These are phyloP conservation scores for Nycticebus coucang DNA, from an alignment of 2,113 vertebrate genomes.

Conservation along the genomic window DNA sequence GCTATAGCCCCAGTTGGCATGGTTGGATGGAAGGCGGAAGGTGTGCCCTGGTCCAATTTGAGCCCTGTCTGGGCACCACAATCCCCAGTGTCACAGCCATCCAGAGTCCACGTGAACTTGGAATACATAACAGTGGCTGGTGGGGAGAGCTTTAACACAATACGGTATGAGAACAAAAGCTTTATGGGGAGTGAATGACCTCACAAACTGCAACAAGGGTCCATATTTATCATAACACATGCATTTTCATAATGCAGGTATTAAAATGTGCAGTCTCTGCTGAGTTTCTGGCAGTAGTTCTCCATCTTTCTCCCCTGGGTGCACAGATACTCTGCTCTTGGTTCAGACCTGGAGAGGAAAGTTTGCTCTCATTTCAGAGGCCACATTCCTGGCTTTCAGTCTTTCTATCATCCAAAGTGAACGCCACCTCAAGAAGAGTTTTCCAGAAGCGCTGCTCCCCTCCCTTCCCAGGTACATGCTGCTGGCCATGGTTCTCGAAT, in stretches of 20 bases:
- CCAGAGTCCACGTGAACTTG: accelerated
- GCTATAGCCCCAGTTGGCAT: accelerated
- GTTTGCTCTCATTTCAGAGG: not conserved
- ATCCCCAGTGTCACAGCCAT: not conserved
- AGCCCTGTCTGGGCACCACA: not conserved
- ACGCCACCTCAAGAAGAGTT: not conserved
- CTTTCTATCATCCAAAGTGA: not conserved
- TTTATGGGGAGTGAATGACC: not conserved
- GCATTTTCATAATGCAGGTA: not conserved
- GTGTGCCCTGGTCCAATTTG: no score
- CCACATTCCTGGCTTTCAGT: not conserved
- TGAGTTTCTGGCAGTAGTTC: not conserved
- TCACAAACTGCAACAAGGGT: not conserved
- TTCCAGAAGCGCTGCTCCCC: not conserved
- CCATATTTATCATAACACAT: accelerated
- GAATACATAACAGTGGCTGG: accelerated
- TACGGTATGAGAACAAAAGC: not conserved
- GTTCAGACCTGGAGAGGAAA: accelerated
- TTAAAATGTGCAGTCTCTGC: not conserved
- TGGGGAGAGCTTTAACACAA: not conserved
- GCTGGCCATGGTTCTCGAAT: not conserved
- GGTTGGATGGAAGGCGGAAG: not conserved
- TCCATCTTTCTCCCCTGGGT: not conserved
- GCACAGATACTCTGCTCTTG: no score
- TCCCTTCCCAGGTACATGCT: not conserved